phyloP scores from a whole-genome alignment of 2,888 invertebrate species.

The Amblyjoppa fuscipennis region DNA sequence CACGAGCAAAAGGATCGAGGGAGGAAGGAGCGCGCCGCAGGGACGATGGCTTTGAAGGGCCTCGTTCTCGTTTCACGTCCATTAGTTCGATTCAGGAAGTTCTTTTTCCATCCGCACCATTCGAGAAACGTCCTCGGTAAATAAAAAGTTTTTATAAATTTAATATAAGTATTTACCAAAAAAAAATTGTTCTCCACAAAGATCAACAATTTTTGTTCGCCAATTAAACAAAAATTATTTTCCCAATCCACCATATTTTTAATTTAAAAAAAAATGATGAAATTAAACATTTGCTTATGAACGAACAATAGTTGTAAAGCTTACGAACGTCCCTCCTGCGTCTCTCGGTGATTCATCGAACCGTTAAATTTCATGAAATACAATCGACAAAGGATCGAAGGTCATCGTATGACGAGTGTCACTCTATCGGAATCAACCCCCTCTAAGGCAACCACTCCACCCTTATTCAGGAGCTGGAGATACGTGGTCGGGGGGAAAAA shows the following conservation, averaged over 20 bases:
- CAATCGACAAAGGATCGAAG: background rate
- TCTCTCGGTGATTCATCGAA: background rate
- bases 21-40: slow-evolving; percentile 49
- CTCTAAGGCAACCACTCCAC: background rate
- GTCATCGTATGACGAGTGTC: background rate
- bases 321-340: background rate
- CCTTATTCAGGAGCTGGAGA: background rate
- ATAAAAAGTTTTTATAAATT: background rate
- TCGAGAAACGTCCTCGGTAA: background rate
- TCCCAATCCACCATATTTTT: background rate
- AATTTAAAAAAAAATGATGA: too few relatives aligned
- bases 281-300: background rate
- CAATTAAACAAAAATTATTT: background rate
- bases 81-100: slow-evolving; percentile 44
- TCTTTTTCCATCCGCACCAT: background rate
- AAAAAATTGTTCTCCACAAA: background rate
- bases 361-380: background rate
- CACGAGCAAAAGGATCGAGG: slow-evolving; percentile 57
- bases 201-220: background rate
- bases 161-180: background rate
- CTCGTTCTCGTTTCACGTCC: slow-evolving; percentile 42
- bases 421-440: background rate
- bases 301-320: background rate
- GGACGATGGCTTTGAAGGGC: slow-evolving; percentile 31
- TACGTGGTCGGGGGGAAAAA: background rate